Evolutionary conservation across 2,888 invertebrate species (phyloP), one percentile per base, ranked within the genome.

Genomic region (Lepidonotus clava): DNA sequence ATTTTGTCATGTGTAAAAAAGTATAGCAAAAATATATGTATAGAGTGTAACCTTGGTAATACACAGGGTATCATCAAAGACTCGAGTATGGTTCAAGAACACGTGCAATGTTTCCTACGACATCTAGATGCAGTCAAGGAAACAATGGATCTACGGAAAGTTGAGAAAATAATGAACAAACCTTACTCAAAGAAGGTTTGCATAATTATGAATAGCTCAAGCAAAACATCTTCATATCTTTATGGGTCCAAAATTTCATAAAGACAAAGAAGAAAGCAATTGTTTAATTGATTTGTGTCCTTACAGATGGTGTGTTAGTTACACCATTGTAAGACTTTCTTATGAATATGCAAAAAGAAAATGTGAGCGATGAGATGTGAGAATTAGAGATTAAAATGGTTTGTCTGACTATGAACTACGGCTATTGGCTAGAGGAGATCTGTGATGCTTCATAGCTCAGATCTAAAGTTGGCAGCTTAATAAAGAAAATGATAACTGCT

Each of bases 251-350:
- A n/a, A 8, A 61, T 1, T 28, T 28, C 61, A 61, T 61, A 61
- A 61, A 61, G 61, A 61, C 11, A 11, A 24, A 53, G 21, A 53
- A 53, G n/a, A 18, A 53, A 18, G 46, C 46, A 6, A 46, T 18
- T 5, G 71, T 71, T 36, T 34, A 34, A n/a, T n/a, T n/a, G n/a
- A n/a, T n/a, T n/a, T n/a, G n/a, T n/a, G n/a, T n/a, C n/a, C n/a
- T n/a, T n/a, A n/a, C n/a, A n/a, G n/a, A n/a, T n/a, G 18, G 6
- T 2, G 71, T 36, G 36, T 2, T 18, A 34, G 18, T 18, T 11
- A 36, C 71, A 71, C 71, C 71, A 71, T 71, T 71, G 71, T 21
- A 71, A 71, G 71, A 71, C 36, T 38, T 8, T 71, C 71, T 71
- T 11, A 71, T 32, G 6, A 71, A 71, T 21, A 38, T 71, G n/a